Conservation (phyloP, 2,113 vertebrate genomes). For the Empidonax traillii region DNA sequence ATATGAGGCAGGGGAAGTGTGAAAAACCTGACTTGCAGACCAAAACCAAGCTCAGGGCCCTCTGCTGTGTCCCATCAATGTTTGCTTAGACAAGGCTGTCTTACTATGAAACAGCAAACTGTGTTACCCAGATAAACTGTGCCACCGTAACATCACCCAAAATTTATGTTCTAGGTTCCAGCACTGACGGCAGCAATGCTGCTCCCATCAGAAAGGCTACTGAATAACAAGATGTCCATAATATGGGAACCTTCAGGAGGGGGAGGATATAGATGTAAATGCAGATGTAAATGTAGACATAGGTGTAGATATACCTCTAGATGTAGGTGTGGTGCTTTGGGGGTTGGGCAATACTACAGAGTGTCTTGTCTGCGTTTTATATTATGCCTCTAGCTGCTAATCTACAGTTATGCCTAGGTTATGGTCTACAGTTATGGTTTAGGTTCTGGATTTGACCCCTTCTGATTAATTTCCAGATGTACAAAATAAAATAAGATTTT, state of each 20-base stretch:
- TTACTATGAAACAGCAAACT: background rate
- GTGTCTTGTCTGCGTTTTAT: background rate
- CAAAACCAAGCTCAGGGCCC: background rate
- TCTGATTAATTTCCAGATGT: background rate
- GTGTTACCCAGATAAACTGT: background rate
- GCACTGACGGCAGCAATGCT: background rate
- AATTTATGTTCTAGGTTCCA: background rate
- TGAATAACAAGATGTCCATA: background rate
- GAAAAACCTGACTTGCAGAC: background rate
- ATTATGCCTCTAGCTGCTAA: background rate
- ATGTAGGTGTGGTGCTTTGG: background rate
- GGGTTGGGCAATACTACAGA: background rate
- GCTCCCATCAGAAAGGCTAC: background rate
- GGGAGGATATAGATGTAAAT: background rate
- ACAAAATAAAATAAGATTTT: background rate
- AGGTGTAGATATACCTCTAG: background rate
- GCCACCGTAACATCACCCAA: background rate
- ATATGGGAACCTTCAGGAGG: background rate
- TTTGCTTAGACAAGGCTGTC: background rate
- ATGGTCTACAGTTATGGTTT: background rate
- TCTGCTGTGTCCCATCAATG: background rate
- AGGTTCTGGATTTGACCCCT: background rate
- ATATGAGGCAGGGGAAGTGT: background rate
- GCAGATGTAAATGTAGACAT: background rate
- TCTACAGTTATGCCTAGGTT: background rate